Evolutionary conservation across 2,113 vertebrate genomes (phyloP).

Genomic region (Varanus komodoensis): DNA sequence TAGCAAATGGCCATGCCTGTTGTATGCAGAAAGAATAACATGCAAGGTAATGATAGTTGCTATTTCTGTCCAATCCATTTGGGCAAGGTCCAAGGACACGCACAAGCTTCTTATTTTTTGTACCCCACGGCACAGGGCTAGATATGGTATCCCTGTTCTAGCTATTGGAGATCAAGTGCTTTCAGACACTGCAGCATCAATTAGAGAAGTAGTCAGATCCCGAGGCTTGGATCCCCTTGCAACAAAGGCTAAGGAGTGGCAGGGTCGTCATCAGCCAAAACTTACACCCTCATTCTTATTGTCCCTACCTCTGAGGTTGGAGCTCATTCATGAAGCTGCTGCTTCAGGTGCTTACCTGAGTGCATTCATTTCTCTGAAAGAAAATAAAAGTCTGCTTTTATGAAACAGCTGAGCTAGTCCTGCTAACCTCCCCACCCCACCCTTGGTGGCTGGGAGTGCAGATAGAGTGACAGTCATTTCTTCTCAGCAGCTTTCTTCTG

Average conservation of each 20-base stretch:
- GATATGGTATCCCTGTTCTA: neutral
- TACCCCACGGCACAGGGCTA: neutral
- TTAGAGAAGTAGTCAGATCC: neutral
- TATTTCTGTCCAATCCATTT: neutral
- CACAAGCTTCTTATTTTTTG: neutral
- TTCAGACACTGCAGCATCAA: neutral
- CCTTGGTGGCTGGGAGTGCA: neutral
- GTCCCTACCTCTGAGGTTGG: too few species aligned
- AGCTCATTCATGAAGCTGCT: neutral
- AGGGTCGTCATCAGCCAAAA: neutral
- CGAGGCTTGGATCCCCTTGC: neutral
- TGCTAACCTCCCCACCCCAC: neutral
- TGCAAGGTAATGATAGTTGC: neutral
- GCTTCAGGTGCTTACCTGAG: neutral
- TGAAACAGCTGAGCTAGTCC: neutral
- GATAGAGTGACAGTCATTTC: neutral
- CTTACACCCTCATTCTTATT: neutral
- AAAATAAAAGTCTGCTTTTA: neutral
- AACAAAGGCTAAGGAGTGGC: neutral
- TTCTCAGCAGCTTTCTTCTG: conserved; percentile 19
- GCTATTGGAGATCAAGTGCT: neutral
- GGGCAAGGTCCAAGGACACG: neutral
- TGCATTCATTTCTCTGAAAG: neutral
- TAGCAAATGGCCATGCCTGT: neutral
- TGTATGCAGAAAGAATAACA: neutral